These are phyloP conservation scores for Ennomos erosarius DNA, from an alignment of 2,888 invertebrate genomes.

Conservation along the genomic window DNA sequence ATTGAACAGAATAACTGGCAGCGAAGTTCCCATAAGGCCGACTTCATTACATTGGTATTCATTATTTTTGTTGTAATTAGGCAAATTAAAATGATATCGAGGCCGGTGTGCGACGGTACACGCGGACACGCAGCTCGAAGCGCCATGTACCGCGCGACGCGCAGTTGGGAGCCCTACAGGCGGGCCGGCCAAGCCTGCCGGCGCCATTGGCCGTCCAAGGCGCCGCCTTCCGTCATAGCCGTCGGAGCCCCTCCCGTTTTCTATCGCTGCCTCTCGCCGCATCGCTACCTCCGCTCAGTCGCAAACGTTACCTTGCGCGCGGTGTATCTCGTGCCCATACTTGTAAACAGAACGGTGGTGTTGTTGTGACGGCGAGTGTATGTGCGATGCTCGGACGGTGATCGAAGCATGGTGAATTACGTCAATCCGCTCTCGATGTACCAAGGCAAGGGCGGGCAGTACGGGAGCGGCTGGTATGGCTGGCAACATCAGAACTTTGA, in stretches of 20 bases:
- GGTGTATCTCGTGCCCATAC: conserved; percentile 53
- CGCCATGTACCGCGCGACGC: conserved; percentile 10
- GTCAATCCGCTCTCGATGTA: conserved; percentile 89
- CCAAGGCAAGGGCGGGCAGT: conserved; percentile 86
- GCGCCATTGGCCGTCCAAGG: conserved; percentile 60
- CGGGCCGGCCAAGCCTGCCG: conserved; percentile 34
- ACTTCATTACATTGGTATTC: conserved; percentile 67
- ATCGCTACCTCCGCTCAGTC: conserved; percentile 61
- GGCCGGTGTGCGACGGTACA: conserved; percentile 54
- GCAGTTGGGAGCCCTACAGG: conserved; percentile 18
- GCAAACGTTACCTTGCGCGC: conserved; percentile 63
- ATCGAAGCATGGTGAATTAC: conserved; percentile 89
- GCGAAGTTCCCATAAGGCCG: conserved; percentile 31
- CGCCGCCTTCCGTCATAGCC: conserved; percentile 54
- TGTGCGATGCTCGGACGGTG: conserved; percentile 81
- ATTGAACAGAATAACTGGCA: background rate
- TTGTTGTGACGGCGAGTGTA: conserved; percentile 78
- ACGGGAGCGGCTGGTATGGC: conserved; percentile 80
- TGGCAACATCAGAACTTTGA: conserved; percentile 83
- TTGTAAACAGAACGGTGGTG: conserved; percentile 58
- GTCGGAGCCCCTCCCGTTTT: conserved; percentile 51
- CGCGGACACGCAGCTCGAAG: conserved; percentile 18
- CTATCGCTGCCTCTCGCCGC: conserved; percentile 44
- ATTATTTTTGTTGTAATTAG: conserved; percentile 80
- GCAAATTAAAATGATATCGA: conserved; percentile 71